Percentiles rank a stretch among this genome's conserved stretches.
Conservation (phyloP, 2,888 invertebrate genomes). For the Tipula confusa region DNA sequence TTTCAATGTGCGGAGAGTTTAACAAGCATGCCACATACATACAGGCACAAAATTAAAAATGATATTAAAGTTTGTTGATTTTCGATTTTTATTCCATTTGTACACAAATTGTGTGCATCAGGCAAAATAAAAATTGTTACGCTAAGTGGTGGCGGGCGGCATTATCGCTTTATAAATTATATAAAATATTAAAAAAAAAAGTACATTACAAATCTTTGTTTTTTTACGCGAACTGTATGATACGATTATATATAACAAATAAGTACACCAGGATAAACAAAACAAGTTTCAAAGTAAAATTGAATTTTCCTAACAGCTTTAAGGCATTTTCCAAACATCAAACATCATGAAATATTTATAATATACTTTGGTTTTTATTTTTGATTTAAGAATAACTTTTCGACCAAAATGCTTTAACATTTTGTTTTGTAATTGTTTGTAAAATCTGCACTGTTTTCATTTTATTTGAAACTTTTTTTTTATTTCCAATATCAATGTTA, state of each 20-base stretch:
- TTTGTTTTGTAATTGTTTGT: too few relatives aligned
- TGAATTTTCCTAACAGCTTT: not conserved
- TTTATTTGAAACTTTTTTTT: too few relatives aligned
- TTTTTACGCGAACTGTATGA: slow-evolving; percentile 13
- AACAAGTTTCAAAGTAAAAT: not conserved
- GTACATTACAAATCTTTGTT: not conserved
- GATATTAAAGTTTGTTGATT: too few relatives aligned
- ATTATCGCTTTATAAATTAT: too few relatives aligned
- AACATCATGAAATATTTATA: not conserved
- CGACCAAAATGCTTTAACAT: too few relatives aligned
- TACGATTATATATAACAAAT: slow-evolving; percentile 25
- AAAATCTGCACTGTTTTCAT: too few relatives aligned
- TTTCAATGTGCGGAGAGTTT: not conserved
- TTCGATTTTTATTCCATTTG: not conserved
- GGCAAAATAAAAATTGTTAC: not conserved
- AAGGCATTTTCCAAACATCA: not conserved
- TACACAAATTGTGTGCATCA: not conserved
- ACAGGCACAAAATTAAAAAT: not conserved
- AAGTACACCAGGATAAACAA: slow-evolving; percentile 4
- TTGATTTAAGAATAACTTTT: too few relatives aligned
- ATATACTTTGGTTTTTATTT: too few relatives aligned
- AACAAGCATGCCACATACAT: not conserved
- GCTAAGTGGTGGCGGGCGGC: not conserved
- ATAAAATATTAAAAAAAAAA: slow-evolving; percentile 25
- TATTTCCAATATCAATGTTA: too few relatives aligned